Evolutionary conservation across 2,888 invertebrate species (phyloP).

Genomic region (Drosophila meridiana): DNA sequence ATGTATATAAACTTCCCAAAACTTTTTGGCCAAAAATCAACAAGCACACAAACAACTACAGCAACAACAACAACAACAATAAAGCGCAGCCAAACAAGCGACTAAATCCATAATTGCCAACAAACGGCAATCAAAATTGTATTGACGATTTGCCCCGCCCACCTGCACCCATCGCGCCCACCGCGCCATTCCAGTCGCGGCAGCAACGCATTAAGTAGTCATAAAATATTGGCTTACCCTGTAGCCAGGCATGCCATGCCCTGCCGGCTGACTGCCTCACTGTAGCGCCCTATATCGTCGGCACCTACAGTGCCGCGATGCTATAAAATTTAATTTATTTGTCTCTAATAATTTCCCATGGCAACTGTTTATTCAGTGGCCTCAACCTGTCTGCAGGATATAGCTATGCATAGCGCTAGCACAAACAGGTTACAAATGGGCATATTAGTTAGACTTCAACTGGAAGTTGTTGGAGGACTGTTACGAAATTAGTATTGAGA

Average conservation of each 20-base stretch:
- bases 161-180: background rate
- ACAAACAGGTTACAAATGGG: slow-evolving; percentile 5
- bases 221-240: slow-evolving; percentile 63
- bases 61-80: slow-evolving; percentile 23
- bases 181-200: background rate
- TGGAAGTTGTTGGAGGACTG: background rate
- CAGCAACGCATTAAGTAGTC: slow-evolving; percentile 56
- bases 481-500: background rate
- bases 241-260: slow-evolving; percentile 23
- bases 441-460: slow-evolving; percentile 26
- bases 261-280: background rate
- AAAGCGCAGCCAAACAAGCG: slow-evolving; percentile 54
- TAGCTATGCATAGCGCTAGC: background rate
- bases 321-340: slow-evolving; percentile 80
- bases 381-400: slow-evolving; percentile 27
- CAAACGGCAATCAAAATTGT: slow-evolving; percentile 72
- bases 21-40: slow-evolving; percentile 31
- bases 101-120: slow-evolving; percentile 77
- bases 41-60: slow-evolving; percentile 20
- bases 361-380: slow-evolving; percentile 69
- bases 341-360: slow-evolving; percentile 79
- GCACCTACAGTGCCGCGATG: slow-evolving; percentile 63
- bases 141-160: slow-evolving; percentile 45
- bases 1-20: background rate
- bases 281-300: slow-evolving; percentile 43